Evolutionary conservation across 2,888 invertebrate species (phyloP).

Genomic region (Oegoconia quadripuncta): DNA sequence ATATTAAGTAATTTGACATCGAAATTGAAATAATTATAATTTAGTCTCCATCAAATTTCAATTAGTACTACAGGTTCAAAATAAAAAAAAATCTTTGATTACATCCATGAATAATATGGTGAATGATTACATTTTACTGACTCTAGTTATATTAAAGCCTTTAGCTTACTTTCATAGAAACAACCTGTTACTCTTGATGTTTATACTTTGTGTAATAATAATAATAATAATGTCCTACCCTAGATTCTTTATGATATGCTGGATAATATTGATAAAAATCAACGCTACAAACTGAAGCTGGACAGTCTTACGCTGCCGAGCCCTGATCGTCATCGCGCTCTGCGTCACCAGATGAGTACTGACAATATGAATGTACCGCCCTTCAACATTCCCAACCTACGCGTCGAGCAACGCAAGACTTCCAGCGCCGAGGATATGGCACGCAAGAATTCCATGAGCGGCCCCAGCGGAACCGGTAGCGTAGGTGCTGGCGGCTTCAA

Average conservation of each 20-base stretch:
- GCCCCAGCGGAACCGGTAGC: constrained; percentile 31
- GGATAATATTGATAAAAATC: constrained; percentile 91
- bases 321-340: constrained; percentile 85
- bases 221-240: background rate
- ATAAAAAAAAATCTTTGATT: too few species aligned
- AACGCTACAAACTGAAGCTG: constrained; percentile 92
- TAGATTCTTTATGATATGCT: constrained; percentile 95
- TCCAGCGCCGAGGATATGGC: constrained; percentile 96
- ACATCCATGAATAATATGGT: too few species aligned
- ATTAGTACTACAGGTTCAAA: too few species aligned
- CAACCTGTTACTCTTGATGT: too few species aligned
- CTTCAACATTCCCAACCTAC: constrained; percentile 92
- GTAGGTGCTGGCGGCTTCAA: constrained; percentile 47
- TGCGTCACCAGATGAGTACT: constrained; percentile 90
- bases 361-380: constrained; percentile 92
- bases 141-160: too few species aligned
- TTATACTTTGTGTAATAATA: too few species aligned
- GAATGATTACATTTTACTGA: too few species aligned
- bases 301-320: constrained; percentile 88
- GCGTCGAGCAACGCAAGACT: constrained; percentile 92
- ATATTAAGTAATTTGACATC: too few species aligned
- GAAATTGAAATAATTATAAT: too few species aligned
- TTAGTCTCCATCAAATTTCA: too few species aligned
- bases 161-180: too few species aligned
- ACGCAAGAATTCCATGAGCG: constrained; percentile 89